A percentile compares a stretch with the other conserved stretches of the same genome.
These are phyloP conservation scores for Nycteola revayana DNA, from an alignment of 2,888 invertebrate genomes.

Conservation along the genomic window DNA sequence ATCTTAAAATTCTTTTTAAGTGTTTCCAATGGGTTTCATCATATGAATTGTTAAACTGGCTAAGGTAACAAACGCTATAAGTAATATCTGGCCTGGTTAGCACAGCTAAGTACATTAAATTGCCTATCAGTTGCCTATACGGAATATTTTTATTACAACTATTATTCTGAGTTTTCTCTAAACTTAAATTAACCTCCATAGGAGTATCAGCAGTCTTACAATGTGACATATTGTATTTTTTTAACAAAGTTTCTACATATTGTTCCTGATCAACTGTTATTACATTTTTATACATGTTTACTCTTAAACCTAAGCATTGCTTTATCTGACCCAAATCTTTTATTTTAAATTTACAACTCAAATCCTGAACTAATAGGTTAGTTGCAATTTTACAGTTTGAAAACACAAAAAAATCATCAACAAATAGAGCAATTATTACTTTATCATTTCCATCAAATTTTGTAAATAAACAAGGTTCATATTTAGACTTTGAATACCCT, in stretches of 20 bases:
- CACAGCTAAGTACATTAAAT: conserved; percentile 7
- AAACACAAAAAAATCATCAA: no score
- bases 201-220: conserved; percentile 12
- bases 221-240: conserved; percentile 9
- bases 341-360: conserved; percentile 6
- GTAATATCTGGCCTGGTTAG: conserved; percentile 10
- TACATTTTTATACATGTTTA: conserved; percentile 8
- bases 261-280: conserved; percentile 11
- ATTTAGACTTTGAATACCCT: conserved; percentile 20
- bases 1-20: conserved; percentile 16
- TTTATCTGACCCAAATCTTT: conserved; percentile 14
- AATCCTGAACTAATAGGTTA: conserved; percentile 1
- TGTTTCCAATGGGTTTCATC: conserved; percentile 18
- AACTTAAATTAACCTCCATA: conserved; percentile 11
- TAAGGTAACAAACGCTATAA: conserved; percentile 12
- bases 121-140: conserved; percentile 4
- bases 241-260: conserved; percentile 7
- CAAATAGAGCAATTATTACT: conserved; percentile 22
- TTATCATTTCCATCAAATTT: conserved; percentile 16
- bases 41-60: conserved; percentile 20
- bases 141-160: not conserved
- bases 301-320: conserved; percentile 16
- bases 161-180: conserved; percentile 1
- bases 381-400: conserved; percentile 5
- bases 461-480: conserved; percentile 32